A percentile compares a stretch with the other conserved stretches of the same genome.
Evolutionary conservation across 2,888 invertebrate genomes (phyloP).

Genomic region (Leucozona laternaria): DNA sequence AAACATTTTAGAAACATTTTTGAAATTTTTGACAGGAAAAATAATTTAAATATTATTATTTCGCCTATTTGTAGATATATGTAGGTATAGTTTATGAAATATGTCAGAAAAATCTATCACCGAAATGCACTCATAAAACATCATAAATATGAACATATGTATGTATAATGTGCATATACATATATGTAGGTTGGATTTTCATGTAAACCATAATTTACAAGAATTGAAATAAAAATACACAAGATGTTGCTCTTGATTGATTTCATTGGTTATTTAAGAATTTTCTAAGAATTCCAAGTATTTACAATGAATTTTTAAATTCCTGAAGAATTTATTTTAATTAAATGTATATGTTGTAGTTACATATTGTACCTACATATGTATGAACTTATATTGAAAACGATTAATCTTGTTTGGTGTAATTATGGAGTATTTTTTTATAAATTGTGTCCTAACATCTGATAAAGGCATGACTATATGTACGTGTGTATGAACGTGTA

Average conservation of each 20-base stretch:
- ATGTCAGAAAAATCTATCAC: not conserved
- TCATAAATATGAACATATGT: too few relatives aligned
- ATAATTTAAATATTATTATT: not conserved
- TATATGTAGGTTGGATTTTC: too few relatives aligned
- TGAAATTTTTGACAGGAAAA: not conserved
- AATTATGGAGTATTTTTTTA: not conserved
- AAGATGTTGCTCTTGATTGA: not conserved
- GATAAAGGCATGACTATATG: conserved; percentile 21
- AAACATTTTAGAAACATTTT: not conserved
- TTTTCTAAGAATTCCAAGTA: not conserved
- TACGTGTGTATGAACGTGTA: too few relatives aligned
- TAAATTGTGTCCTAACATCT: conserved; percentile 18
- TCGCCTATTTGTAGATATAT: too few relatives aligned
- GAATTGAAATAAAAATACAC: not conserved
- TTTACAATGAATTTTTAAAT: not conserved
- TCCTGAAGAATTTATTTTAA: not conserved
- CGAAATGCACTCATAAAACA: not conserved
- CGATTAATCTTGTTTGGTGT: not conserved
- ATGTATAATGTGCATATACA: too few relatives aligned
- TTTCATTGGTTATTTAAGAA: not conserved
- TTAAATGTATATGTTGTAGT: too few relatives aligned
- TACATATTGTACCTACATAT: too few relatives aligned
- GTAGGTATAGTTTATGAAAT: too few relatives aligned
- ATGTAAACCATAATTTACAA: not conserved
- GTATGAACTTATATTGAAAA: not conserved